Evolutionary conservation across 1,140 invertebrate genomes (phyloP).

Genomic region (Coboldia fuscipes): DNA sequence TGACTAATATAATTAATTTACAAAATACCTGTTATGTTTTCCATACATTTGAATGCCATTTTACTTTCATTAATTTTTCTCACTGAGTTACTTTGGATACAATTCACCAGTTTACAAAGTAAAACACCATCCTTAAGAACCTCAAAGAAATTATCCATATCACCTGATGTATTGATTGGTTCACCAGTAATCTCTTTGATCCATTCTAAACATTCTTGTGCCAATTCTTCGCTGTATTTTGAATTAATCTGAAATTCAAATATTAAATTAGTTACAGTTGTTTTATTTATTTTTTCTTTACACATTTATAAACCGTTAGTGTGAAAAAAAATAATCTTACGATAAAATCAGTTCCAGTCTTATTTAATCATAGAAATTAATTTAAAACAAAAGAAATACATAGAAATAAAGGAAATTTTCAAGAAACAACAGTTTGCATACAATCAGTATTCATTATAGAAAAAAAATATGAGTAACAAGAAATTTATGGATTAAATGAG

Average conservation of each 20-base stretch:
- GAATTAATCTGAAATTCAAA: conserved; percentile 56
- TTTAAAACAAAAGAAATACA: no score
- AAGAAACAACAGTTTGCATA: no score
- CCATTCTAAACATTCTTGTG: conserved; percentile 77
- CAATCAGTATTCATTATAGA: no score
- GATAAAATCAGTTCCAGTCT: no score
- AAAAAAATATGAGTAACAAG: no score
- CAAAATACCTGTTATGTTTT: conserved; percentile 64
- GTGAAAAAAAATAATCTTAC: no score
- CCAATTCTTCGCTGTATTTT: conserved; percentile 87
- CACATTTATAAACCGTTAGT: no score
- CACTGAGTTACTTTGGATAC: conserved; percentile 50
- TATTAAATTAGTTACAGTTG: no score
- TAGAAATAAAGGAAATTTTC: no score
- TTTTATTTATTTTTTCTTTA: no score
- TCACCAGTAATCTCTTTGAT: conserved; percentile 63
- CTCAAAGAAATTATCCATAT: conserved; percentile 83
- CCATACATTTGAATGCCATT: conserved; percentile 97
- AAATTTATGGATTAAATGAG: no score
- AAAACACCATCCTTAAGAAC: conserved; percentile 66
- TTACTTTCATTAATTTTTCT: conserved; percentile 71
- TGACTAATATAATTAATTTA: background rate
- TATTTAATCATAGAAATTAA: no score
- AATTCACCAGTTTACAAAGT: conserved; percentile 70
- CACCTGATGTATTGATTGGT: conserved; percentile 56